phyloP scores from a whole-genome alignment of 2,797 vertebrate genomes.

The Cyprinodon diabolis region DNA sequence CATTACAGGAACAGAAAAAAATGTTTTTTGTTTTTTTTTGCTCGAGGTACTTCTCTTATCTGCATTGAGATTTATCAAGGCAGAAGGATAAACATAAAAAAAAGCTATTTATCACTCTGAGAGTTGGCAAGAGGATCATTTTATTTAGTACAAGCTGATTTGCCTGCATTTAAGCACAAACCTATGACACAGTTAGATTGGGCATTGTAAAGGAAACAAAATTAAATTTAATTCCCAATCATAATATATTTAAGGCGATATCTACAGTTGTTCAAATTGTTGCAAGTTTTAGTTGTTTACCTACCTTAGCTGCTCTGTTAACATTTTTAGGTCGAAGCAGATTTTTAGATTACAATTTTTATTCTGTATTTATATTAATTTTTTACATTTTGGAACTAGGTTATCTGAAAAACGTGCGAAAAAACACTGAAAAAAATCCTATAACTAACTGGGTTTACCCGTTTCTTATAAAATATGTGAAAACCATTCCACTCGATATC shows the following conservation, averaged over 20 bases:
- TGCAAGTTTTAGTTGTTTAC: not conserved
- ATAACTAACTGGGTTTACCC: too few relatives aligned
- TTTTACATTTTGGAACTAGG: not conserved
- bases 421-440: too few relatives aligned
- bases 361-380: not conserved
- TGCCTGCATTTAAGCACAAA: not conserved
- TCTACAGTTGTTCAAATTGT: not conserved
- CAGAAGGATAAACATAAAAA: not conserved
- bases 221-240: not conserved
- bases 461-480: not conserved
- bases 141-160: not conserved
- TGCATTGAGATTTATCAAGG: not conserved
- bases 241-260: not conserved
- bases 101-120: not conserved
- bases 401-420: conserved; percentile 3
- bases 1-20: not conserved
- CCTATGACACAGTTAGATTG: not conserved
- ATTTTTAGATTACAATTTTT: not conserved
- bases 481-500: not conserved
- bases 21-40: not conserved
- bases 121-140: not conserved
- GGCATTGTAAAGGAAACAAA: not conserved
- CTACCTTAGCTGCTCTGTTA: not conserved
- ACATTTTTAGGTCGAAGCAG: not conserved
- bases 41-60: not conserved